These are phyloP conservation scores for Trypoxylus dichotomus DNA, from an alignment of 1,140 invertebrate species.

Conservation along the genomic window DNA sequence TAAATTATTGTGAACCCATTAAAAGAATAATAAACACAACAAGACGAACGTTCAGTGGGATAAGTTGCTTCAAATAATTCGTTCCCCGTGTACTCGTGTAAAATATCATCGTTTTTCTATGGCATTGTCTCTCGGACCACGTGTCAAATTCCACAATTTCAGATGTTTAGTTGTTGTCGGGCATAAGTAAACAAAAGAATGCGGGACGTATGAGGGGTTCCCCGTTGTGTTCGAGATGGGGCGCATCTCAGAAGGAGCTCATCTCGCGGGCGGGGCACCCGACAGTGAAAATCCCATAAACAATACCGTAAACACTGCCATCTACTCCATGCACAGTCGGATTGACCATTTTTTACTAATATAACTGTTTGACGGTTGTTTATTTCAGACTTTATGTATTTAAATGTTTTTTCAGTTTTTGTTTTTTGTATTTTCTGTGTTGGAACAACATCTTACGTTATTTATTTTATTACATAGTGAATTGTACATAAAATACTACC, in stretches of 20 bases:
- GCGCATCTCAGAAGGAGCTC: constrained; percentile 27
- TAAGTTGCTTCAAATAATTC: background rate
- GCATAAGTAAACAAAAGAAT: constrained; percentile 31
- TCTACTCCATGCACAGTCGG: constrained; percentile 28
- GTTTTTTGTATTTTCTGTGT: background rate
- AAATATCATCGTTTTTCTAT: constrained; percentile 22
- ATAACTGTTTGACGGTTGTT: constrained; percentile 43
- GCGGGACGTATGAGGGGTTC: constrained; percentile 15
- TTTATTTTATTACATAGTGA: constrained; percentile 8
- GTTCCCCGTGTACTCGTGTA: constrained; percentile 3
- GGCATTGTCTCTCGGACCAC: constrained; percentile 25
- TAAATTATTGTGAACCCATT: background rate
- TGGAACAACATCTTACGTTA: background rate
- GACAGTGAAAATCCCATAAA: constrained; percentile 39
- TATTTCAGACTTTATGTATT: constrained; percentile 42
- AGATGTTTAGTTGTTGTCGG: constrained; percentile 29
- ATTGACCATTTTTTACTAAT: constrained; percentile 41
- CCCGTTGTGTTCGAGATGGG: constrained; percentile 11
- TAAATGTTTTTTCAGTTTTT: constrained; percentile 27
- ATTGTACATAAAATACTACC: background rate
- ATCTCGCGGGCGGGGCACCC: constrained; percentile 36
- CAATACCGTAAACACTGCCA: constrained; percentile 42
- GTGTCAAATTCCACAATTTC: constrained; percentile 31
- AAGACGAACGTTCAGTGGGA: background rate
- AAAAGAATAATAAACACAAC: background rate